Evolutionary conservation across 2,888 invertebrate genomes (phyloP), one percentile per base, ranked within the genome.

Genomic region (Pristionchus maxplancki): DNA sequence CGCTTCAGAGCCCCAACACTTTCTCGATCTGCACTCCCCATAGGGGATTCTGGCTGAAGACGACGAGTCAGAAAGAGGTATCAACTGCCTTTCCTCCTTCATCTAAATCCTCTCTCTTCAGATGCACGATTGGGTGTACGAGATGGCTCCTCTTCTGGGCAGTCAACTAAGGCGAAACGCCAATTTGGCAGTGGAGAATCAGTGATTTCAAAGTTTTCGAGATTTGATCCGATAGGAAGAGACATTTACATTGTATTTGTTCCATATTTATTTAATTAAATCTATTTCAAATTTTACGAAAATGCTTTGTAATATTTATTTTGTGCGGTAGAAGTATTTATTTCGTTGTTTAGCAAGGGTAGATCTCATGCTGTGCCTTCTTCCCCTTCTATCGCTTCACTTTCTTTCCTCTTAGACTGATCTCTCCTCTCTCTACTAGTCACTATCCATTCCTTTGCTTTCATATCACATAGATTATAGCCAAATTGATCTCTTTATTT

Each of bases 61-160:
- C 99, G 0, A 96, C 98, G 91, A 97, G 97, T 89, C 98, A 98
- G 95, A 98, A 98, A 95, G 99, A 99, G 95, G 98, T 94, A 50
- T 82, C 2, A 34, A 4, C 4, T 24, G 20, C 20, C 40, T 67
- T n/a, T n/a, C n/a, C n/a, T n/a, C n/a, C 53, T 31, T 58, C 58
- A n/a, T 58, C 15, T 37, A 13, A 34, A 67, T 67, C 9, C 11
- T 67, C 11, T 11, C 0, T 90, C 6, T 92, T 67, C 88, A 94
- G 94, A 93, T 94, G 91, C 92, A 99, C 95, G 99, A 99, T 95
- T 99, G 99, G 99, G 96, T 99, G 83, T 99, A 99, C 95, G 99
- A 99, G 93, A 98, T 99, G 95, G 99, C 99, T 96, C 99, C 99
- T 88, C 96, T 99, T 91, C 96, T 99, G 92, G 99, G 99, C 92